Base-by-base conservation (phyloP, 2,113 vertebrate species). In the Istiophorus platypterus region DNA sequence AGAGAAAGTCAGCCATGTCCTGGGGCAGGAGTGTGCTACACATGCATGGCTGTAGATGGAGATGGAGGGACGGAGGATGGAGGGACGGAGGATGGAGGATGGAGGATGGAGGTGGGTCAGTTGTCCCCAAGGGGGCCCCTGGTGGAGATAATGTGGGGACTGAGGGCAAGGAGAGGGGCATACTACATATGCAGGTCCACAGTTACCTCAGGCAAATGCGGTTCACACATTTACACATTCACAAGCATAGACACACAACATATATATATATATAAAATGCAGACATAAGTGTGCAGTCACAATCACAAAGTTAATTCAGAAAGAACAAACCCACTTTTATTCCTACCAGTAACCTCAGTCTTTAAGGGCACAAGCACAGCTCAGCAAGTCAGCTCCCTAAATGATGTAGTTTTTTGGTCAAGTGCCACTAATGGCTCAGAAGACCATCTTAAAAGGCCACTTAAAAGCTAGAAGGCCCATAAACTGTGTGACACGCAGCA, bases 1-100 rank as follows among this genome's bases (percentile, higher is more conserved):
- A 84, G 89, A 91, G 92, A 95, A 95, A 95, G 95, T 95, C 95
- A 95, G 91, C 89, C 78, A 58, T 92, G 88, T 94, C 95, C 92
- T 57, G 56, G 56, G 81, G 94, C 94, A 0, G 56, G 61, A 63
- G 67, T 89, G 80, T 69, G 86, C 73, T 90, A 45, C 64, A 56
- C 18, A 76, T 73, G 83, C 31, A 10, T 81, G 80, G 82, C 86
- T 81, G 76, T 89, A 87, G 85, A 94, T 85, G 74, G 91, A 91
- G 90, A 89, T 85, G 89, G 85, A 86, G 85, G 80, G 77, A 85
- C 37, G 22, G 83, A 86, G 62, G 78, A 82, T 62, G 89, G 78
- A 85, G n/a, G 77, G 80, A 87, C 68, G 86, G 92, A 90, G 91
- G 82, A n/a, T n/a, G 22, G 83, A 86, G 62, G 78, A 82, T 62